Conservation (phyloP, 2,888 invertebrate genomes). For the Pyrocoelia pectoralis region DNA sequence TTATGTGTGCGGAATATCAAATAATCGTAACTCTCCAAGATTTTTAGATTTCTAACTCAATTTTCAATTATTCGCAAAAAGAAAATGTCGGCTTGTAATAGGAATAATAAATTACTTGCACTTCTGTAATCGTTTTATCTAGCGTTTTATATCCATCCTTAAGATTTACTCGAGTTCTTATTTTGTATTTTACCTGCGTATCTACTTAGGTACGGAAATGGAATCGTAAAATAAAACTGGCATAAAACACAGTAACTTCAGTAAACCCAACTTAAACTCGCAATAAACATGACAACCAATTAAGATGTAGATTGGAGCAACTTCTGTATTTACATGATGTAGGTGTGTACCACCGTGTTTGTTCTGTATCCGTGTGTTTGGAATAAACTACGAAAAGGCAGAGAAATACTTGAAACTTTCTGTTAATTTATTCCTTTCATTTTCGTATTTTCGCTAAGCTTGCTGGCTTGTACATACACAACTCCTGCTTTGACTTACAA, state of each 20-base stretch:
- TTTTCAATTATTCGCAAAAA: too few species aligned
- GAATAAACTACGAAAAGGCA: conserved; percentile 56
- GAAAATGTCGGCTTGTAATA: neutral
- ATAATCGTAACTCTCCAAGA: too few species aligned
- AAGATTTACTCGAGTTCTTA: conserved; percentile 16
- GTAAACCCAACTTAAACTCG: conserved; percentile 43
- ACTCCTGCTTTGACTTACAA: conserved; percentile 44
- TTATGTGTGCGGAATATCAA: too few species aligned
- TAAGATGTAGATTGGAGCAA: conserved; percentile 61
- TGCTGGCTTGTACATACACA: conserved; percentile 47
- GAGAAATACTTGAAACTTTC: conserved; percentile 52
- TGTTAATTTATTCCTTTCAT: conserved; percentile 59
- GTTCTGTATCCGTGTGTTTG: conserved; percentile 55
- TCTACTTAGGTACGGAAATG: conserved; percentile 26
- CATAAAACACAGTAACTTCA: conserved; percentile 34
- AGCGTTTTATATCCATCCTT: neutral
- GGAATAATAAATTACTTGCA: neutral
- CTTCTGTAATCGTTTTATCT: neutral
- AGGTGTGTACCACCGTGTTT: conserved; percentile 55
- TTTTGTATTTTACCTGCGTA: conserved; percentile 28
- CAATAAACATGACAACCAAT: conserved; percentile 62
- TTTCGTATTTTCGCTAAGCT: conserved; percentile 50
- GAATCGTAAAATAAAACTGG: conserved; percentile 35
- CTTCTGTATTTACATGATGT: conserved; percentile 59
- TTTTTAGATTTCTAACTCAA: too few species aligned